A percentile compares a stretch with the other conserved stretches of the same genome.
Conservation (phyloP, 1,140 invertebrate species). For the Saxidomus purpurata region DNA sequence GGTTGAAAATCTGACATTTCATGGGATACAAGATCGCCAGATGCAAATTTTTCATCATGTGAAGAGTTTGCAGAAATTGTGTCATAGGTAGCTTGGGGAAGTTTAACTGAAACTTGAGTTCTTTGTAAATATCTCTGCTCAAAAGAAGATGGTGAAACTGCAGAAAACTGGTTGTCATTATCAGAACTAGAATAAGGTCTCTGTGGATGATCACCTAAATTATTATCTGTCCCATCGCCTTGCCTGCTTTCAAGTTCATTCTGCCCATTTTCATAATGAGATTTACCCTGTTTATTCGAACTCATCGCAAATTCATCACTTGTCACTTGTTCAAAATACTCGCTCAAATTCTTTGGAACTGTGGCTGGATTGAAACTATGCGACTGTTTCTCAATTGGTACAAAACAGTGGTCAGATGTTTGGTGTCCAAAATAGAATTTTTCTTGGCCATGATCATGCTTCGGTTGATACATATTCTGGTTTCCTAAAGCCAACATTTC, state of each 20-base stretch:
- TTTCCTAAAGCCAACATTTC: constrained; percentile 3
- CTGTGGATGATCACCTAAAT: neutral
- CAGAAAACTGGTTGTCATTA: neutral
- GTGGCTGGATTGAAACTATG: neutral
- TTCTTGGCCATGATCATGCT: neutral
- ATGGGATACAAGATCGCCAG: neutral
- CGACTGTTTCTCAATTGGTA: constrained; percentile 22
- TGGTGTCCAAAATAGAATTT: constrained; percentile 15
- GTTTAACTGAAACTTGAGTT: constrained; percentile 57
- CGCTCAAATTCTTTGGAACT: constrained; percentile 57
- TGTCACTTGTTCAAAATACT: constrained; percentile 46
- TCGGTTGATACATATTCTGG: neutral
- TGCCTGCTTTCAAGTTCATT: neutral
- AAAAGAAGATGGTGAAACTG: constrained; percentile 3
- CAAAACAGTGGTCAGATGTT: neutral
- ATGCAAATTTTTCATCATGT: constrained; percentile 39
- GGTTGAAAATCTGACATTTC: neutral
- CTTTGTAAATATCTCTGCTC: constrained; percentile 36
- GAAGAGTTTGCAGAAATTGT: constrained; percentile 46
- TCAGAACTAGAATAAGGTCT: neutral
- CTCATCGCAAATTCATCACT: constrained; percentile 1
- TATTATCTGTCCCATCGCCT: constrained; percentile 46
- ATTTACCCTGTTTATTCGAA: neutral
- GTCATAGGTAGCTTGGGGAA: constrained; percentile 58
- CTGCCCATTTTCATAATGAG: neutral